Evolutionary conservation across 2,113 vertebrate genomes (phyloP).

Genomic region (Baryphthengus martii): DNA sequence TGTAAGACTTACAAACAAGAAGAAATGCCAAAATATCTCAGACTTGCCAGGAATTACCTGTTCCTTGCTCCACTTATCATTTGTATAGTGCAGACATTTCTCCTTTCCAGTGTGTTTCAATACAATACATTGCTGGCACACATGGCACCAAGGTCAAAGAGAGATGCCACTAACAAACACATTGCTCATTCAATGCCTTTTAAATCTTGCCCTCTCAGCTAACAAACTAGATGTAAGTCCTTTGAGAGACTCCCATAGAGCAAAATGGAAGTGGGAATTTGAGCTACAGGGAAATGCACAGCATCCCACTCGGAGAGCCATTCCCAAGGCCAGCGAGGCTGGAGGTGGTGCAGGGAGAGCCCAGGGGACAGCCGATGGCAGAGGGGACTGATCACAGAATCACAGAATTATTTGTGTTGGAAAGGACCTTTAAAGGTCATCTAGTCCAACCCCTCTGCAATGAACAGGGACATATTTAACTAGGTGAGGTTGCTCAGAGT

Average conservation of each 20-base stretch:
- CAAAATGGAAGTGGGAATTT: neutral
- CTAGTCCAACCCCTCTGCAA: neutral
- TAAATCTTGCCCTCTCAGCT: neutral
- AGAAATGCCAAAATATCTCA: neutral
- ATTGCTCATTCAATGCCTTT: neutral
- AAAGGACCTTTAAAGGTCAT: neutral
- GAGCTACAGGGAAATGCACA: neutral
- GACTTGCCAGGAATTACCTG: neutral
- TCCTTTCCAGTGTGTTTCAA: neutral
- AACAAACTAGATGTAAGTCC: neutral
- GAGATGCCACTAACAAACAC: neutral
- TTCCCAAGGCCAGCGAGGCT: neutral
- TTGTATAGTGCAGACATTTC: neutral
- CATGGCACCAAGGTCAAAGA: neutral
- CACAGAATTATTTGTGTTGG: accelerated
- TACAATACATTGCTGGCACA: neutral
- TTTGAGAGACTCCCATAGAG: neutral
- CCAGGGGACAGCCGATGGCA: neutral
- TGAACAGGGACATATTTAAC: neutral
- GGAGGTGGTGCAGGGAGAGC: neutral
- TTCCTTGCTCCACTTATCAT: neutral
- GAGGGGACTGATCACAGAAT: neutral
- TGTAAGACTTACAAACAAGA: neutral
- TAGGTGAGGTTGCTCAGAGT: neutral
- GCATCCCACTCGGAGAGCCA: neutral